Conservation (phyloP, 1,140 invertebrate species). For the Phortica variegata region DNA sequence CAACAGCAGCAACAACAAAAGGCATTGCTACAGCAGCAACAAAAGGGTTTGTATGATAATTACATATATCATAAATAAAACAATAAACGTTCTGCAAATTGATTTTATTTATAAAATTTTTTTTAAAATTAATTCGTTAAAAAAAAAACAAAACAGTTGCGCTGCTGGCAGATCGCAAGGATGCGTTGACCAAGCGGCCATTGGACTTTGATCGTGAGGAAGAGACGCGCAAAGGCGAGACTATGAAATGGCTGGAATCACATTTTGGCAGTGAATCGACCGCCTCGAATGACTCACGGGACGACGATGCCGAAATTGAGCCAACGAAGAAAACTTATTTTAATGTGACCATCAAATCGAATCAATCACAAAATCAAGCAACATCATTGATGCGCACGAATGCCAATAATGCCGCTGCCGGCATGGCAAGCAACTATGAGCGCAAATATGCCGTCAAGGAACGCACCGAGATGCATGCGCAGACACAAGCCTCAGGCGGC, state of each 20-base stretch:
- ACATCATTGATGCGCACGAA: constrained; percentile 13
- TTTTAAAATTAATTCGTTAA: background rate
- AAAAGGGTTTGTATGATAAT: constrained; percentile 40
- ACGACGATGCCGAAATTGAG: constrained; percentile 61
- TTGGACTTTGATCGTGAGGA: constrained; percentile 84
- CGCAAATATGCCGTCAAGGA: no score
- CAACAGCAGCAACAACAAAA: constrained; percentile 53
- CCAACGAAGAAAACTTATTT: constrained; percentile 71
- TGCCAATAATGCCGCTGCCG: constrained; percentile 4
- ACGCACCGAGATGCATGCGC: background rate
- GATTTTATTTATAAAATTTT: no score
- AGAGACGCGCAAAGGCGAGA: constrained; percentile 83
- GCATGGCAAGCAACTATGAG: no score
- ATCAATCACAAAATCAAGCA: constrained; percentile 52
- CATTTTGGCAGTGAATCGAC: constrained; percentile 85
- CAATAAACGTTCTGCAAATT: background rate
- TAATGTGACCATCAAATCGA: constrained; percentile 76
- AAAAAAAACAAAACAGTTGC: constrained; percentile 47
- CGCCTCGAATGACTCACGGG: constrained; percentile 69
- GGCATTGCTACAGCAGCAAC: constrained; percentile 55
- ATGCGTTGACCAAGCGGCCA: constrained; percentile 75
- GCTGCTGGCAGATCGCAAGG: constrained; percentile 67
- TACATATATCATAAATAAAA: background rate
- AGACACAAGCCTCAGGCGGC: constrained; percentile 10
- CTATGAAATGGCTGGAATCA: constrained; percentile 83